Percentiles rank a stretch among this genome's conserved stretches.
phyloP scores from a whole-genome alignment of 2,797 vertebrate genomes.

The Rhynchotus rufescens region DNA sequence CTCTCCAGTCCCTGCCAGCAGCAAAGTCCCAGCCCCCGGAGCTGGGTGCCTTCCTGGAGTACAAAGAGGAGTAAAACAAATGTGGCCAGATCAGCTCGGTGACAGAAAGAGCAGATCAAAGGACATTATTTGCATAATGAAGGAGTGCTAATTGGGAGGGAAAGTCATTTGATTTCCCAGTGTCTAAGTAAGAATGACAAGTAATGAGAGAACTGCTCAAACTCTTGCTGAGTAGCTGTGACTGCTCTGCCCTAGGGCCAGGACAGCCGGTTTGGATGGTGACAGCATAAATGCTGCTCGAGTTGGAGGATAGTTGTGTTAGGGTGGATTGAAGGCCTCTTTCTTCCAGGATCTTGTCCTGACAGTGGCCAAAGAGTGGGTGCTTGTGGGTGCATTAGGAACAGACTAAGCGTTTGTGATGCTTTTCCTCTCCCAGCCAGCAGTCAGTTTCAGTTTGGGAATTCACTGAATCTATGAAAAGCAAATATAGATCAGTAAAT shows the following conservation, averaged over 20 bases:
- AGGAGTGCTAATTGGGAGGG: constrained; percentile 67
- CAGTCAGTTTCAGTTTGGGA: neutral
- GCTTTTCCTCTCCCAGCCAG: neutral
- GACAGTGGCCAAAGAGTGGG: neutral
- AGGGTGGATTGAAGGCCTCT: neutral
- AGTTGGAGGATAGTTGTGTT: neutral
- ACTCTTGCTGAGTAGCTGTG: neutral
- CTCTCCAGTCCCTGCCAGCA: neutral
- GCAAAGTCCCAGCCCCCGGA: neutral
- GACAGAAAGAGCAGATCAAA: constrained; percentile 70
- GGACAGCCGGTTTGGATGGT: neutral
- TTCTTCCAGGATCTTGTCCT: neutral
- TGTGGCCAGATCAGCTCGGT: constrained; percentile 37
- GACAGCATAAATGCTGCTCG: neutral
- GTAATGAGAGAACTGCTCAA: neutral
- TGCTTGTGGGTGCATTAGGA: neutral
- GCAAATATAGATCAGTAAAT: neutral
- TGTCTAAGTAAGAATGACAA: constrained; percentile 51
- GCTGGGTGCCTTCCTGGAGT: constrained; percentile 35
- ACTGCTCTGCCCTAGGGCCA: neutral
- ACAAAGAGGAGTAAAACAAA: constrained; percentile 41
- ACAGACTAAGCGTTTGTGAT: neutral
- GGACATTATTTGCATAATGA: constrained; percentile 71
- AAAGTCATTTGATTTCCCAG: constrained; percentile 58
- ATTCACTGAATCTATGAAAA: too few relatives aligned